Evolutionary conservation across 2,113 vertebrate species (phyloP).

Genomic region (Poicephalus meyeri): DNA sequence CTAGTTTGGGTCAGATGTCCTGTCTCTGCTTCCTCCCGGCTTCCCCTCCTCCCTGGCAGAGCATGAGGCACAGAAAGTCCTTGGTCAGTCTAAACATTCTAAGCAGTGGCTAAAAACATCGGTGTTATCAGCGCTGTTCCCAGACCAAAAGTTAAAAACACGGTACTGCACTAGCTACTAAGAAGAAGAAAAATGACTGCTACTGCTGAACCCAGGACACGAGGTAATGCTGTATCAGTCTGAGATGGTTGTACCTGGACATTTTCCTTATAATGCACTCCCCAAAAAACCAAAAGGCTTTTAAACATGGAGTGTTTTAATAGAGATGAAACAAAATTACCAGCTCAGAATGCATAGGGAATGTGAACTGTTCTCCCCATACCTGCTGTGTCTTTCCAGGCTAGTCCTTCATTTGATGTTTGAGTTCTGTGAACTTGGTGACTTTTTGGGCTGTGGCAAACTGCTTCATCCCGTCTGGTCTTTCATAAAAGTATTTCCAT

Average conservation of each 20-base stretch:
- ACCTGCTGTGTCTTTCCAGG: neutral
- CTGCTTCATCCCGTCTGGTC: neutral
- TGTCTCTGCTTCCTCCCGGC: too few species aligned
- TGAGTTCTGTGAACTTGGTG: neutral
- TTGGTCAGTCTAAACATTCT: too few species aligned
- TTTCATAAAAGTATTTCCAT: neutral
- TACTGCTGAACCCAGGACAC: too few species aligned
- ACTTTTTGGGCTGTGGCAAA: neutral
- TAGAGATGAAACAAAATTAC: neutral
- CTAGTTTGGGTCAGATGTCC: too few species aligned
- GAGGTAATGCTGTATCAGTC: neutral
- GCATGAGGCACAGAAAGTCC: too few species aligned
- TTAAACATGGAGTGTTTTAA: neutral
- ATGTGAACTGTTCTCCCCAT: neutral
- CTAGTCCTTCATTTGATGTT: neutral
- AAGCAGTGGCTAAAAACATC: too few species aligned
- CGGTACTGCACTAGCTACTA: too few species aligned
- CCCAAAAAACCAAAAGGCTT: neutral
- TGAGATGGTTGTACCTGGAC: neutral
- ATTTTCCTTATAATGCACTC: neutral
- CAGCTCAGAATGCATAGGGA: neutral
- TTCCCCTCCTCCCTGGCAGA: too few species aligned
- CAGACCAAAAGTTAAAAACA: too few species aligned
- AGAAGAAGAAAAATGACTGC: too few species aligned
- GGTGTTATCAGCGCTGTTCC: too few species aligned